Evolutionary conservation across 53 echinoderm and acorn worm species (phyloP).

Genomic region (Crossaster papposus): DNA sequence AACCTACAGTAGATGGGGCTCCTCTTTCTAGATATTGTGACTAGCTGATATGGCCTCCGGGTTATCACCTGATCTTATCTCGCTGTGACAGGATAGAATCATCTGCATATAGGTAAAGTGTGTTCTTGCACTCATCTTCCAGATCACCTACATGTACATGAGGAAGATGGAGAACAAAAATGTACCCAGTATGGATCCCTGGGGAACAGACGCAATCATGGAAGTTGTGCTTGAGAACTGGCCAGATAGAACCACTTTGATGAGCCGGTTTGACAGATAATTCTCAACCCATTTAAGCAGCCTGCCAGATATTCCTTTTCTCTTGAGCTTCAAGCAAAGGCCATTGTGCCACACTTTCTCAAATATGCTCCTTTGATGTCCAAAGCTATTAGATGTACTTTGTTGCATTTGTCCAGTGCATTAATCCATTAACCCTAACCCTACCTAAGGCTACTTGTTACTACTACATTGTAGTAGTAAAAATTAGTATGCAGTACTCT

Average conservation of each 20-base stretch:
- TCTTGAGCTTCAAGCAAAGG: too few relatives aligned
- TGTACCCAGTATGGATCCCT: too few relatives aligned
- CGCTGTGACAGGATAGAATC: not conserved
- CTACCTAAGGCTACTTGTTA: too few relatives aligned
- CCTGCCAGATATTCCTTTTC: too few relatives aligned
- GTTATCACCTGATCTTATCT: not conserved
- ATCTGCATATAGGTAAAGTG: conserved; percentile 56
- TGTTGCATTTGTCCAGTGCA: conserved; percentile 43
- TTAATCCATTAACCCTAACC: conserved; percentile 41
- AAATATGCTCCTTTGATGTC: conserved; percentile 53
- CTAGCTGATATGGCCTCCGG: not conserved
- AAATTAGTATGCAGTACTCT: too few relatives aligned
- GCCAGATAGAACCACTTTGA: too few relatives aligned
- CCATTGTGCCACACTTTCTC: too few relatives aligned
- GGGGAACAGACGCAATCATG: too few relatives aligned
- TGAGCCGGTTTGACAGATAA: too few relatives aligned
- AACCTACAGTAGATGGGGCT: not conserved
- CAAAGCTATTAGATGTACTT: conserved; percentile 51
- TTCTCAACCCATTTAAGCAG: too few relatives aligned
- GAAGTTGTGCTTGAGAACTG: too few relatives aligned
- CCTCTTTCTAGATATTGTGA: conserved; percentile 1
- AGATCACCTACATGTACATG: conserved; percentile 64
- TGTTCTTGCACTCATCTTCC: conserved; percentile 47
- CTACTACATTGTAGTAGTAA: too few relatives aligned
- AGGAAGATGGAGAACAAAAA: conserved; percentile 23